Percentiles rank a stretch among this genome's conserved stretches.
Evolutionary conservation across 2,113 vertebrate genomes (phyloP).

Genomic region (Australoheros scitulus): DNA sequence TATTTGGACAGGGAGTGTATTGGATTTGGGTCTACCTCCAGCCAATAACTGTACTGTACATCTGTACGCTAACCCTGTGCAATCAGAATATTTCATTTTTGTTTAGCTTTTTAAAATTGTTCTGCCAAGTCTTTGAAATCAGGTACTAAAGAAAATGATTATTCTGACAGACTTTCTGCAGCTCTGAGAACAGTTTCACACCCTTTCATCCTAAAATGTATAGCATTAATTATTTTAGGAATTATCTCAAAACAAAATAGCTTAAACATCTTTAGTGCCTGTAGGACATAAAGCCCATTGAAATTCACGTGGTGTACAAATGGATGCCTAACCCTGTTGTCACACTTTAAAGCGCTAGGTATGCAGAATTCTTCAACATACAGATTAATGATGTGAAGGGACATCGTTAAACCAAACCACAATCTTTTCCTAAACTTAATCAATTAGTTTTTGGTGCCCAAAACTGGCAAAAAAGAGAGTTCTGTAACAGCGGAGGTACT

Average conservation of each 20-base stretch:
- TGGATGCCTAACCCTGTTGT: too few species aligned
- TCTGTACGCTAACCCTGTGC: not conserved
- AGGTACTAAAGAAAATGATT: not conserved
- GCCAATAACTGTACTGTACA: not conserved
- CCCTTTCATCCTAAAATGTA: too few species aligned
- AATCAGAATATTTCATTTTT: not conserved
- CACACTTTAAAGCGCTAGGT: not conserved
- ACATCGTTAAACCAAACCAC: too few species aligned
- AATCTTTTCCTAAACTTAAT: too few species aligned
- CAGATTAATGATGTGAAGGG: not conserved
- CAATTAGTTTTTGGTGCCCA: too few species aligned
- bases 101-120: not conserved
- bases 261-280: too few species aligned
- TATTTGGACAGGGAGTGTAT: not conserved
- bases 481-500: too few species aligned
- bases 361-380: not conserved
- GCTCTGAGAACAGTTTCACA: not conserved
- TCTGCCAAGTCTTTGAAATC: not conserved
- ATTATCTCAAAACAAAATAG: not conserved
- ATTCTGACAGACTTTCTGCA: not conserved
- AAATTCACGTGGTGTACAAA: too few species aligned
- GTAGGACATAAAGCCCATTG: too few species aligned
- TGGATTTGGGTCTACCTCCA: not conserved
- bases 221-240: not conserved
- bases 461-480: too few species aligned